These are phyloP conservation scores for Ploceus nigricollis DNA, from an alignment of 2,113 vertebrate genomes.

Conservation along the genomic window DNA sequence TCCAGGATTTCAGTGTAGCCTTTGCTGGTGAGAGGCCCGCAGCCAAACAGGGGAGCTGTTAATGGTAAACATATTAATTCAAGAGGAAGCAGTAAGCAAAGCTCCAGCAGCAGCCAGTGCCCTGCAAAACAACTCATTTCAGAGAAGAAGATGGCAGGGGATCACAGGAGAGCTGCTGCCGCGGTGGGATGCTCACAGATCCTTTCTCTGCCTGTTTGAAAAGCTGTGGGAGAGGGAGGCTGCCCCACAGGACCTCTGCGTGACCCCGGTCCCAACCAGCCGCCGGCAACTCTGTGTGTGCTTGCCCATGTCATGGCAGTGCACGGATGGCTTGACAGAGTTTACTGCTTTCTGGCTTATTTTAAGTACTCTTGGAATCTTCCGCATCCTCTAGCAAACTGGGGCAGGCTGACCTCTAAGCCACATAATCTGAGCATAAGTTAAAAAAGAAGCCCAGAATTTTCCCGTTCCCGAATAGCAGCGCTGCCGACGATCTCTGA, in stretches of 20 bases:
- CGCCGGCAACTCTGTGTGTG: neutral
- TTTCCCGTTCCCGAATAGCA: neutral
- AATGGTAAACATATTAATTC: slow-evolving; percentile 38
- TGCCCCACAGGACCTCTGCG: neutral
- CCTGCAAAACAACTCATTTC: neutral
- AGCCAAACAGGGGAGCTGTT: neutral
- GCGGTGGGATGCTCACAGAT: neutral
- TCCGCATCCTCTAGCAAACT: slow-evolving; percentile 14
- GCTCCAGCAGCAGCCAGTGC: neutral
- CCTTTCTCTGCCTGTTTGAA: neutral
- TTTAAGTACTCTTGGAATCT: slow-evolving; percentile 47
- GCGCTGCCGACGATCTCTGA: neutral
- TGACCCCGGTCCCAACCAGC: slow-evolving; percentile 37
- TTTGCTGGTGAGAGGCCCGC: neutral
- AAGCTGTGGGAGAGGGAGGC: neutral
- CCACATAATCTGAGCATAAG: neutral
- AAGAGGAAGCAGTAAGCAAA: neutral
- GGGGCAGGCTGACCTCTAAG: slow-evolving; percentile 45
- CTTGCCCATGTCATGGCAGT: slow-evolving; percentile 1
- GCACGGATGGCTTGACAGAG: slow-evolving; percentile 8
- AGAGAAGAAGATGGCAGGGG: neutral
- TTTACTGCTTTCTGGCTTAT: slow-evolving; percentile 48
- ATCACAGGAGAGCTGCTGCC: fast-evolving
- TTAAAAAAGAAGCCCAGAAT: slow-evolving; percentile 11
- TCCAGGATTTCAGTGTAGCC: neutral